These are phyloP conservation scores for Caenorhabditis sinica DNA, from an alignment of 2,888 invertebrate genomes.

Conservation along the genomic window DNA sequence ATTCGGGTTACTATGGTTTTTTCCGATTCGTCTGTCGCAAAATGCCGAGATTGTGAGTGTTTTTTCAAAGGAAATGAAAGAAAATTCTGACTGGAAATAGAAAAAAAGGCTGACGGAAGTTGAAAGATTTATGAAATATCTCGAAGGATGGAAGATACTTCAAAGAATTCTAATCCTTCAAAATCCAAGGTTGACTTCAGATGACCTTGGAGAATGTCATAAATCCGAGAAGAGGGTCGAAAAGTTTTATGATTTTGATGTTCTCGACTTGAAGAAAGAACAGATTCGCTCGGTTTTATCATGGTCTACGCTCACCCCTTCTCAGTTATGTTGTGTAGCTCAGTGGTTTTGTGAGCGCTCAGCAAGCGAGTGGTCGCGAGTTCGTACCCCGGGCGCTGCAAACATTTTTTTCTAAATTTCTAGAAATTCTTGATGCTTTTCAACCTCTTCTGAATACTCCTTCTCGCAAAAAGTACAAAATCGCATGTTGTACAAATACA, in stretches of 20 bases:
- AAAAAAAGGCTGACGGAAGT: too few species aligned
- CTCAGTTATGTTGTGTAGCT: too few species aligned
- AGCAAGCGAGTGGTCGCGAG: too few species aligned
- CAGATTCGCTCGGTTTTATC: too few species aligned
- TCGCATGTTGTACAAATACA: not conserved
- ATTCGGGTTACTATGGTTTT: conserved; percentile 61
- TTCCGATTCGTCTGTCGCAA: conserved; percentile 71
- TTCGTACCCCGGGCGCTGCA: too few species aligned
- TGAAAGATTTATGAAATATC: not conserved
- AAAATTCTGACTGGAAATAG: too few species aligned
- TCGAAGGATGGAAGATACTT: not conserved
- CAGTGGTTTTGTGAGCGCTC: too few species aligned
- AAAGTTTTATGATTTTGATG: too few species aligned
- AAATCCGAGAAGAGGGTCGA: not conserved
- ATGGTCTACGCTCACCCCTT: too few species aligned
- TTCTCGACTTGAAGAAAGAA: not conserved
- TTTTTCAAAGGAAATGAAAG: not conserved
- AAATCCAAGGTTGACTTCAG: conserved; percentile 12
- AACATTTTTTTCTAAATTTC: too few species aligned
- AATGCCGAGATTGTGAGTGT: conserved; percentile 82
- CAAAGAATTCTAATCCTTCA: not conserved
- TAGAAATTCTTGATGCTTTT: too few species aligned
- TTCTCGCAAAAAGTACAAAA: conserved; percentile 1
- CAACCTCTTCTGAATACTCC: too few species aligned
- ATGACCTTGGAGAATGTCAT: conserved; percentile 4